Conservation (phyloP, 2,797 vertebrate genomes). For the Synanceia verrucosa region DNA sequence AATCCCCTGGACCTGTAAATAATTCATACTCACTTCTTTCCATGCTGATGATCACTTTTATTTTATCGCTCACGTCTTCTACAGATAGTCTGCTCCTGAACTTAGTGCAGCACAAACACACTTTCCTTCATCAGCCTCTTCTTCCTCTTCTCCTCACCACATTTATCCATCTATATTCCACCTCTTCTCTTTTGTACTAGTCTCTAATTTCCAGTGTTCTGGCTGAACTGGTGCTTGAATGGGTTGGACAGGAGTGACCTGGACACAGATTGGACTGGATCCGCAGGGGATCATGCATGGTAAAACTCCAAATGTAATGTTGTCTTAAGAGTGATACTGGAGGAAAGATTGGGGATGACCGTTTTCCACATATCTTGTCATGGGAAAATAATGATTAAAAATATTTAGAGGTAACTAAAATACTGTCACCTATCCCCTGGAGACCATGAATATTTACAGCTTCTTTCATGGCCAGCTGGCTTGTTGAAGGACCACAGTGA, state of each 20-base stretch:
- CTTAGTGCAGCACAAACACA: slow-evolving; percentile 35
- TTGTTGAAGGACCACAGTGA: not conserved
- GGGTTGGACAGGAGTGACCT: not conserved
- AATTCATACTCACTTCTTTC: slow-evolving; percentile 70
- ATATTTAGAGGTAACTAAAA: not conserved
- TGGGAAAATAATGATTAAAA: not conserved
- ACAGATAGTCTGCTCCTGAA: slow-evolving; percentile 34
- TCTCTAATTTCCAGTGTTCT: slow-evolving; percentile 9
- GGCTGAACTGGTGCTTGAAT: not conserved
- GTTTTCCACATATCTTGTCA: not conserved
- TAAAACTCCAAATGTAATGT: too few species aligned
- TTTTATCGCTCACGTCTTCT: slow-evolving; percentile 48
- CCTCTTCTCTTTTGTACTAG: not conserved
- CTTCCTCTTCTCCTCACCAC: not conserved
- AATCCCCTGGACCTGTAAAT: slow-evolving; percentile 70
- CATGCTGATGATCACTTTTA: slow-evolving; percentile 63
- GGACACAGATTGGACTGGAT: not conserved
- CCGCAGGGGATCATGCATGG: too few species aligned
- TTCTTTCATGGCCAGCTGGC: not conserved
- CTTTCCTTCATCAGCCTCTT: slow-evolving; percentile 15
- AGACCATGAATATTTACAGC: not conserved
- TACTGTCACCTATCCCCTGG: not conserved
- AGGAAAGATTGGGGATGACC: not conserved
- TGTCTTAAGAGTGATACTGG: not conserved
- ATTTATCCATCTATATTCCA: slow-evolving; percentile 8